A percentile compares a stretch with the other conserved stretches of the same genome.
phyloP scores from a whole-genome alignment of 2,113 vertebrate species.

The Gymnogyps californianus region DNA sequence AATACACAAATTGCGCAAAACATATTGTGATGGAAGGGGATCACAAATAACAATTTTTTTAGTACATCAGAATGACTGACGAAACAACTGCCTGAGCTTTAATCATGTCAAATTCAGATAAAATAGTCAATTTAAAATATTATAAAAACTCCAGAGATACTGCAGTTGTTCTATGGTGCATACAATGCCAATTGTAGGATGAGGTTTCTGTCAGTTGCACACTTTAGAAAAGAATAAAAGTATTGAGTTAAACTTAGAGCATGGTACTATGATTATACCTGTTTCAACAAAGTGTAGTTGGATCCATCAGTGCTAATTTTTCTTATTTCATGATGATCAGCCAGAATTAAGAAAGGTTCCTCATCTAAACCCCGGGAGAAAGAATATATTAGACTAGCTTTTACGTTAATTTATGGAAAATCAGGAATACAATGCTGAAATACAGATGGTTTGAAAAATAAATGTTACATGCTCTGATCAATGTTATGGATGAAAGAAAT shows the following conservation, averaged over 20 bases:
- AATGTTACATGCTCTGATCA: slow-evolving; percentile 61
- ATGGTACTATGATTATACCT: slow-evolving; percentile 79
- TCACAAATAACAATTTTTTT: background rate
- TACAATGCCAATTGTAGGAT: background rate
- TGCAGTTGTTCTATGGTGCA: slow-evolving; percentile 32
- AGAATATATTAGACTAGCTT: slow-evolving; percentile 55
- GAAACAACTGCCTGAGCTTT: slow-evolving; percentile 49
- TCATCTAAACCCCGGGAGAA: slow-evolving; percentile 82
- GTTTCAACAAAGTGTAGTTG: slow-evolving; percentile 97
- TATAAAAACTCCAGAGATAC: background rate
- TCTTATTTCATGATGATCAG: slow-evolving; percentile 97
- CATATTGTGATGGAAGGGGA: background rate
- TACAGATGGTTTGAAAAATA: slow-evolving; percentile 60
- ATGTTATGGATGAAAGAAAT: slow-evolving; percentile 67
- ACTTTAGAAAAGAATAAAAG: slow-evolving; percentile 31
- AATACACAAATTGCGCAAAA: background rate
- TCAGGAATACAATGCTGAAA: slow-evolving; percentile 65
- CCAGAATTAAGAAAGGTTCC: slow-evolving; percentile 96
- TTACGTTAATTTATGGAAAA: slow-evolving; percentile 66
- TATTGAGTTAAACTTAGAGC: slow-evolving; percentile 46
- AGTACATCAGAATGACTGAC: slow-evolving; percentile 3
- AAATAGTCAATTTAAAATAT: background rate
- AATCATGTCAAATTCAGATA: background rate
- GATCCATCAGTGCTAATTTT: slow-evolving; percentile 97
- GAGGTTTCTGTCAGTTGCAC: background rate